A percentile compares a stretch with the other conserved stretches of the same genome.
Conservation (phyloP, 2,797 vertebrate genomes). For the Sarcophilus harrisii region DNA sequence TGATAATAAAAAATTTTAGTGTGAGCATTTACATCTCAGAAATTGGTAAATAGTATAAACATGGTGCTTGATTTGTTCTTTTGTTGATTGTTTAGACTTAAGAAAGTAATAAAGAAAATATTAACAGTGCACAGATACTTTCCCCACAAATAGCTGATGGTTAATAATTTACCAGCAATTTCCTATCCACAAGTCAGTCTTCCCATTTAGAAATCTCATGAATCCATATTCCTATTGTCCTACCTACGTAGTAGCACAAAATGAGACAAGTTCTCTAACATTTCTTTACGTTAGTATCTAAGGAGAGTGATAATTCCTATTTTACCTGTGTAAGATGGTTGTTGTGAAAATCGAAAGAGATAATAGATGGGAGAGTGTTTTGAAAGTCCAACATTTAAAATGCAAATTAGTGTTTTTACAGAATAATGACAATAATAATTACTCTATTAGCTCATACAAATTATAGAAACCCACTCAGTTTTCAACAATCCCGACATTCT, state of each 20-base stretch:
- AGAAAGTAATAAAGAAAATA: background rate
- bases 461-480: slow-evolving; percentile 20
- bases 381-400: slow-evolving; percentile 47
- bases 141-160: background rate
- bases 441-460: background rate
- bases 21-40: background rate
- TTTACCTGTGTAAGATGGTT: background rate
- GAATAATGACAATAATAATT: slow-evolving; percentile 19
- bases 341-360: slow-evolving; percentile 14
- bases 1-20: background rate
- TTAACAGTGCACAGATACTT: background rate
- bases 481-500: slow-evolving; percentile 15
- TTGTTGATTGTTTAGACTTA: background rate
- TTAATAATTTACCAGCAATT: background rate
- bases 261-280: background rate
- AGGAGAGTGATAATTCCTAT: slow-evolving; percentile 17
- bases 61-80: background rate
- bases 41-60: background rate
- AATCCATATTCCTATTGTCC: background rate
- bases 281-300: background rate
- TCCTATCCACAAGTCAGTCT: background rate
- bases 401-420: slow-evolving; percentile 23
- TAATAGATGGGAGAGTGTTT: slow-evolving; percentile 18
- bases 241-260: background rate
- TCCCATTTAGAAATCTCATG: background rate